A percentile compares a stretch with the other conserved stretches of the same genome.
phyloP scores from a whole-genome alignment of 2,888 invertebrate genomes.

The Acrocera orbiculus region DNA sequence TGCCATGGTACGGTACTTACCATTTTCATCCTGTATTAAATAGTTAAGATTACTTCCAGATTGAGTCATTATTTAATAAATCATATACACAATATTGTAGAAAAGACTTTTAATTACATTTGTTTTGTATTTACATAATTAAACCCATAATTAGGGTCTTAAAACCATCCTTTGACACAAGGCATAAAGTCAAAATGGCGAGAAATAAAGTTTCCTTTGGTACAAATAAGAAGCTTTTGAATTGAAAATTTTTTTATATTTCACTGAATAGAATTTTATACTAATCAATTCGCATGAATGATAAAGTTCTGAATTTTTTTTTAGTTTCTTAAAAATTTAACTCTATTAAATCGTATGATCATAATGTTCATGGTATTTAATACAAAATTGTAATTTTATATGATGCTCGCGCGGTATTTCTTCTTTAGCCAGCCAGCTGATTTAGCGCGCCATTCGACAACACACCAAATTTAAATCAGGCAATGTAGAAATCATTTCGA shows the following conservation, averaged over 20 bases:
- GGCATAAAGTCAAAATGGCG: constrained; percentile 11
- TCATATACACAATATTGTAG: no score
- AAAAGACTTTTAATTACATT: no score
- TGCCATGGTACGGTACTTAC: constrained; percentile 18
- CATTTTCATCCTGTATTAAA: constrained; percentile 28
- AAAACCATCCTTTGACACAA: no score
- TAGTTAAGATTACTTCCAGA: constrained; percentile 27
- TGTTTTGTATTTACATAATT: no score
- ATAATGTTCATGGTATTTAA: constrained; percentile 10
- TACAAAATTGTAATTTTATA: constrained; percentile 11
- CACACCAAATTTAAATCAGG: no score
- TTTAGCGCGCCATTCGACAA: constrained; percentile 21
- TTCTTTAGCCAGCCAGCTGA: constrained; percentile 18
- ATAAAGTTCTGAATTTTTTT: constrained; percentile 6
- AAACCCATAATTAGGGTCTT: no score
- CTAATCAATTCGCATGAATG: constrained; percentile 8
- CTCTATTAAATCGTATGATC: no score
- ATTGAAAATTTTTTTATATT: constrained; percentile 7
- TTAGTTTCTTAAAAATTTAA: no score
- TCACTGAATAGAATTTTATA: constrained; percentile 7
- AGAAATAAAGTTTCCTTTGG: constrained; percentile 9
- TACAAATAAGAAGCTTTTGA: constrained; percentile 9
- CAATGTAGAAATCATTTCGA: no score
- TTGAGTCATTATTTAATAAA: constrained; percentile 15
- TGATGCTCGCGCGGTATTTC: constrained; percentile 12